These are phyloP conservation scores for Papilio glaucus DNA, from an alignment of 1,140 invertebrate species.

Conservation along the genomic window DNA sequence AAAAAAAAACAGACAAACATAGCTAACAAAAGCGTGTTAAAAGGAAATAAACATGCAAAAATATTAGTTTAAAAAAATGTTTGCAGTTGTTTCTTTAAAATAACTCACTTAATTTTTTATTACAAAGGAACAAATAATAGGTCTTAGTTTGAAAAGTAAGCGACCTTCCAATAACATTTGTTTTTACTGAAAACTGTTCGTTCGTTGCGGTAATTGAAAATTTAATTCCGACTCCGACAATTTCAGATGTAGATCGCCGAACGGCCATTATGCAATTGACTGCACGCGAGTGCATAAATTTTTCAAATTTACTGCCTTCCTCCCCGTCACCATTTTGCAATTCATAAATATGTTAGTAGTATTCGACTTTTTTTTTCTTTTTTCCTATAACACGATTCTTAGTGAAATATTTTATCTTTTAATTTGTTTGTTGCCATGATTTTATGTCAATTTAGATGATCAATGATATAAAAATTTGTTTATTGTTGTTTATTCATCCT, in stretches of 20 bases:
- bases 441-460: no score
- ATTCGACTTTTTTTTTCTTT: not conserved
- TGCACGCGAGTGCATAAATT: slow-evolving; percentile 38
- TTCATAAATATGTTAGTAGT: slow-evolving; percentile 20
- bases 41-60: no score
- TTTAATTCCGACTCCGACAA: slow-evolving; percentile 44
- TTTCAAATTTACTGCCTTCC: slow-evolving; percentile 14
- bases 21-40: no score
- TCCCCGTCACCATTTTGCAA: not conserved
- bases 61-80: no score
- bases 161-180: not conserved
- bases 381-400: no score
- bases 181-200: not conserved
- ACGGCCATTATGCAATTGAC: slow-evolving; percentile 46
- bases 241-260: slow-evolving; percentile 35
- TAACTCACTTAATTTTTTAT: no score
- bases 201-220: slow-evolving; percentile 38
- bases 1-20: no score
- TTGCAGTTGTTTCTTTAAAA: no score
- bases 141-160: no score
- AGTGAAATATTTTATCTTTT: not conserved
- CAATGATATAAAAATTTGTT: no score
- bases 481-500: no score
- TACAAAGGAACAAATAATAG: no score
- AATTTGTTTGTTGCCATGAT: not conserved